Evolutionary conservation across 2,888 invertebrate species (phyloP).

Genomic region (Mesorhabditis sp.): DNA sequence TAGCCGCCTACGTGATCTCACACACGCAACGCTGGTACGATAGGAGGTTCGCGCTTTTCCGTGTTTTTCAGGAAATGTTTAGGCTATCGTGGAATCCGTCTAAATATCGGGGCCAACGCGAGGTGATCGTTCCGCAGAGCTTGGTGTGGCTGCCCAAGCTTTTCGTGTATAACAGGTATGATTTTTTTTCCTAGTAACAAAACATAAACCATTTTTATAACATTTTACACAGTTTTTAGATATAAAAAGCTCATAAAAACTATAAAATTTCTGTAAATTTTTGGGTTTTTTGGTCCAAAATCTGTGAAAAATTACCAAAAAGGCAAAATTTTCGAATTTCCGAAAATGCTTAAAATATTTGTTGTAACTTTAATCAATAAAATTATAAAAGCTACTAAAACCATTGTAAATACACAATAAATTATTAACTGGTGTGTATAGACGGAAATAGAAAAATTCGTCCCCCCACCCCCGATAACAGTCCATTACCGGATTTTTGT

Average conservation of each 20-base stretch:
- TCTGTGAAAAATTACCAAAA: background rate
- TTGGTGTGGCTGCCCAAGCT: slow-evolving; percentile 52
- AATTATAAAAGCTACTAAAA: background rate
- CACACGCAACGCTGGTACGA: slow-evolving; percentile 43
- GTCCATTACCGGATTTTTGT: too few species aligned
- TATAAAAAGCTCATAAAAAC: background rate
- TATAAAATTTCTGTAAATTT: background rate
- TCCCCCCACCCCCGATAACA: too few species aligned
- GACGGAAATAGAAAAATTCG: too few species aligned
- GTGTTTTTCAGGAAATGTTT: background rate
- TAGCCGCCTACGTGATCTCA: slow-evolving; percentile 48
- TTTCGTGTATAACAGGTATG: slow-evolving; percentile 47
- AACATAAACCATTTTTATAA: too few species aligned
- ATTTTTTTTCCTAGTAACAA: background rate
- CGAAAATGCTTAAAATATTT: too few species aligned
- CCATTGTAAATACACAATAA: too few species aligned
- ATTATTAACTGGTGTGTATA: too few species aligned
- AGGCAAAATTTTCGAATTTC: too few species aligned
- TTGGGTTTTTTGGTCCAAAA: background rate
- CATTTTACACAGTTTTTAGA: too few species aligned
- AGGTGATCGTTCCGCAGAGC: slow-evolving; percentile 46
- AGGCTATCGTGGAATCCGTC: slow-evolving; percentile 30
- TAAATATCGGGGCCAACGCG: slow-evolving; percentile 31
- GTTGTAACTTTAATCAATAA: background rate
- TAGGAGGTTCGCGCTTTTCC: slow-evolving; percentile 6